Base-by-base conservation (phyloP, 2,888 invertebrate species). In the Chalcis sispes region DNA sequence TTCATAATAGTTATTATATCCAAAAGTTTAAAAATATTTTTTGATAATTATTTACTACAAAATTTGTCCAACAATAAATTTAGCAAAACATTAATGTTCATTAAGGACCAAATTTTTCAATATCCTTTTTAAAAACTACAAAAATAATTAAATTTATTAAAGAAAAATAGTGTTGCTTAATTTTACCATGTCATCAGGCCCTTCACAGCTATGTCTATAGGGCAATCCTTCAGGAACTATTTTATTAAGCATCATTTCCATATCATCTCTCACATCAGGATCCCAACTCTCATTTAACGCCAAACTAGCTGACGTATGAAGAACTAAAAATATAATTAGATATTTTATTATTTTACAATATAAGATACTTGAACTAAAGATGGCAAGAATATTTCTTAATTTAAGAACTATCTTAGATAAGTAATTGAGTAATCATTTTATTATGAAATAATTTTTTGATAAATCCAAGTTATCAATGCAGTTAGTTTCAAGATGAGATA, bases 181-280 rank as follows among this genome's bases (percentile, higher is more conserved):
- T 56, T 29, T 92, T 90, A 98, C 98, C 98, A 98, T 98, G 89
- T 98, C 98, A 90, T 98, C 98, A 81, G 98, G 98, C 82, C 98
- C 98, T 92, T 98, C 98, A 90, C 97, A 97, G 80, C 96, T 96
- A 91, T 98, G 98, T 90, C 96, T 93, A 90, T 98, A 98, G 85
- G 95, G 95, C 90, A 97, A 93, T 86, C 95, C 97, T 93, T 98
- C 98, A 89, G 98, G 98, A 90, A 98, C 96, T 90, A 98, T 96
- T 93, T 97, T 97, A 91, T 98, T 98, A 90, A 98, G 93, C 96
- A 98, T 97, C 97, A 98, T 98, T 91, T 98, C 98, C 97, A 98
- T 98, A 89, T 98, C 98, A 89, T 97, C 97, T 90, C 97, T 91
- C 79, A 98, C 98, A 90, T 97, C 96, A 81, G 97, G 97, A 91